Conservation (phyloP, 2,113 vertebrate species). For the Machaerirhynchus nigripectus region DNA sequence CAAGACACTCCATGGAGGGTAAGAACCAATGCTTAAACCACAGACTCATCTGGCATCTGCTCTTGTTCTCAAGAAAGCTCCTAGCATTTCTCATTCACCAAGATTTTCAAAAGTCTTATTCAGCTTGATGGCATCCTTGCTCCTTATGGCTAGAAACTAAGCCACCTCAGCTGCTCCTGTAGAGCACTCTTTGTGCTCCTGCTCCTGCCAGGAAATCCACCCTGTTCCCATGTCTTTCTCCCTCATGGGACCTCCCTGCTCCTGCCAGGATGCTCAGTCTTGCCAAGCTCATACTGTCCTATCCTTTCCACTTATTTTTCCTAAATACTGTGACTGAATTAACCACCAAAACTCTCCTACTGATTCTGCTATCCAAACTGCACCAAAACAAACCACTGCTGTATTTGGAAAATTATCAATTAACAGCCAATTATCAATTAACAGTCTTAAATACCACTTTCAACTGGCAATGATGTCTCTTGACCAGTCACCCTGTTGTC, state of each 20-base stretch:
- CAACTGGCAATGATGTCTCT: neutral
- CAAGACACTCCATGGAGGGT: fast-evolving
- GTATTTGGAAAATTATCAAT: neutral
- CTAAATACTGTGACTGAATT: neutral
- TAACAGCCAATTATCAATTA: neutral
- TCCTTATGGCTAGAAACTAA: neutral
- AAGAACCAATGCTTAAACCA: neutral
- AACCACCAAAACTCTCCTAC: neutral
- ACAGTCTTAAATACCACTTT: neutral
- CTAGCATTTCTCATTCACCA: neutral
- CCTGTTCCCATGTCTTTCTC: neutral
- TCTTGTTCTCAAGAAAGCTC: neutral
- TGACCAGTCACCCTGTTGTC: neutral
- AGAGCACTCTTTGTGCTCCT: neutral
- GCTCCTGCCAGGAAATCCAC: neutral
- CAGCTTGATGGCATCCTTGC: neutral
- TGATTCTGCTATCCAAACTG: neutral
- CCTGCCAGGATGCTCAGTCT: neutral
- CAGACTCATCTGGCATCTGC: neutral
- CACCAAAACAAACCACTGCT: neutral
- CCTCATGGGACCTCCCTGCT: fast-evolving
- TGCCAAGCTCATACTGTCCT: neutral
- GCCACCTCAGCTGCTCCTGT: neutral
- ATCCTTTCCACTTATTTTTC: neutral
- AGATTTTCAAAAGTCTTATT: neutral